Percentiles rank a stretch among this genome's conserved stretches.
Evolutionary conservation across 2,888 invertebrate genomes (phyloP).

Genomic region (Lacanobia oleracea): DNA sequence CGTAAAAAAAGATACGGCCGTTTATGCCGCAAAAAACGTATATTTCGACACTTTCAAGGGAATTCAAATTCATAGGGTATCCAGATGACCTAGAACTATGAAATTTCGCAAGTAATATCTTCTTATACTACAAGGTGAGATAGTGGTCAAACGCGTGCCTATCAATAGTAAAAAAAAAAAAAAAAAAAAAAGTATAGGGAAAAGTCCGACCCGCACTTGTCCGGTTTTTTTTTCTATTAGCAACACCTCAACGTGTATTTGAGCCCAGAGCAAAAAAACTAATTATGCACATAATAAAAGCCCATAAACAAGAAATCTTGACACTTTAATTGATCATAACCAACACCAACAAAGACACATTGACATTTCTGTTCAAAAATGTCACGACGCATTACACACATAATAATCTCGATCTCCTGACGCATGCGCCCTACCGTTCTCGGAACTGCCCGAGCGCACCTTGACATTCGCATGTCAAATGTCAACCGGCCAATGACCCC

Average conservation of each 20-base stretch:
- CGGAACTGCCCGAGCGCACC: conserved; percentile 77
- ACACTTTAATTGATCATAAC: conserved; percentile 54
- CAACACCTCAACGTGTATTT: not conserved
- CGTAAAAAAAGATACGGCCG: no score
- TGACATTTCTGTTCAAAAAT: conserved; percentile 70
- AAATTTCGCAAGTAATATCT: no score
- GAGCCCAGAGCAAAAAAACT: conserved; percentile 12
- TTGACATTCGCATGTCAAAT: conserved; percentile 90
- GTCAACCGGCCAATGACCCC: conserved; percentile 85
- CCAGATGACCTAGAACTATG: no score
- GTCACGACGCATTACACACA: conserved; percentile 60
- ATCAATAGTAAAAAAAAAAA: no score
- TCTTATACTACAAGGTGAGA: no score
- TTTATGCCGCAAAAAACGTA: no score
- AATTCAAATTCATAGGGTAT: no score
- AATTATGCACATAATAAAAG: conserved; percentile 14
- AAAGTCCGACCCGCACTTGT: no score
- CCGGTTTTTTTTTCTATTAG: not conserved
- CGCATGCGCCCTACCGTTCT: conserved; percentile 68
- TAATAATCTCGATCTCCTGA: conserved; percentile 67
- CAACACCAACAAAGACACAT: conserved; percentile 47
- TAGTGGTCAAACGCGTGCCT: no score
- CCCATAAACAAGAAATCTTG: conserved; percentile 29
- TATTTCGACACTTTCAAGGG: no score
- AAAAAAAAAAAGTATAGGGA: no score